Base-by-base conservation (phyloP, 2,113 vertebrate species). In the Hystrix brachyura region DNA sequence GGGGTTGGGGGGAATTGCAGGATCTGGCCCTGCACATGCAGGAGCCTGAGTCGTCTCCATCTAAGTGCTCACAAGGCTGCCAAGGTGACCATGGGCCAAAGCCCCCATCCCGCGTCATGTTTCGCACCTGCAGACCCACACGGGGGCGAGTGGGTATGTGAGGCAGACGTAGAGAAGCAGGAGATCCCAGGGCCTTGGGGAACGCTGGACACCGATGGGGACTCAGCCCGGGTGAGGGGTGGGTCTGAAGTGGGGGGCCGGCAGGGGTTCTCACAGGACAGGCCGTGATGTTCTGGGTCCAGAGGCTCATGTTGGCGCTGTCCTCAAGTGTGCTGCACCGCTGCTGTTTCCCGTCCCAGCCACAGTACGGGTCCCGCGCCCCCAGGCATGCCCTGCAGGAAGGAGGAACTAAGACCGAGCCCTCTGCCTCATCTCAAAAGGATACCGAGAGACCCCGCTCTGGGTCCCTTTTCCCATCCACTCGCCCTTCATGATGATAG, bases 261-360 rank as follows among this genome's bases (percentile, higher is more conserved):
- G 1, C 18, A 64, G 48, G 74, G 93, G 83, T 81, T 98, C 99
- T 99, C 98, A 99, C 99, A 90, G 99, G 99, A 96, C 99, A 99
- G 6, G 99, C 98, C 0, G 99, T 99, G 98, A 99, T 99, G 98
- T 99, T 99, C 98, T 99, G 99, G 91, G 98, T 99, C 99, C 99
- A 99, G 94, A 99, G 99, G 98, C 99, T 99, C 99, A 99, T 99
- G 98, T 99, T 99, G 97, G 99, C 99, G 97, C 99, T 99, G 98
- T 99, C 99, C 97, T 99, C 99, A 62, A 99, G 98, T 0, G 99
- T 99, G 97, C 99, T 99, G 97, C 99, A 99, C n/a, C 98, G 98
- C 21, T 99, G 99, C 98, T 99, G 99, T 94, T 99, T 99, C 94
- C 98, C 98, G 94, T 99, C 99, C 99, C 99, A 99, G 97, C 99